phyloP scores from a whole-genome alignment of 2,113 vertebrate species.

The Ceyx melanurus region DNA sequence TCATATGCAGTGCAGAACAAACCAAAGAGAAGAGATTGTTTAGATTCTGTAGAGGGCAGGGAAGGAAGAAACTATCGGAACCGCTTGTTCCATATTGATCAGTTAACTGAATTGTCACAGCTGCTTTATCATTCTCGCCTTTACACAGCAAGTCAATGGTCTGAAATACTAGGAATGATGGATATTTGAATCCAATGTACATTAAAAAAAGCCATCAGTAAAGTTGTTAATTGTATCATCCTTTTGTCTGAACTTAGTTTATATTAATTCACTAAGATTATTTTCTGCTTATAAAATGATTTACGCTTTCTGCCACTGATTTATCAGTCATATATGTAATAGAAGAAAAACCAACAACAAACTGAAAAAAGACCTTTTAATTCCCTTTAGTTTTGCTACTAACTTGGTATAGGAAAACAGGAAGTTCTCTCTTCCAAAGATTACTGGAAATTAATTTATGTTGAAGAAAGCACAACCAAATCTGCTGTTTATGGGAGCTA shows the following conservation, averaged over 20 bases:
- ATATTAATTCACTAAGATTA: neutral
- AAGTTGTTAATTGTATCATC: constrained; percentile 37
- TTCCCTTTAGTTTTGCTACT: neutral
- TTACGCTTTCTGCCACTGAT: neutral
- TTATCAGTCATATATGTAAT: neutral
- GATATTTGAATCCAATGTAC: constrained; percentile 65
- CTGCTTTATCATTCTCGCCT: constrained; percentile 50
- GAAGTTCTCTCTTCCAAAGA: neutral
- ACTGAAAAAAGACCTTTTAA: neutral
- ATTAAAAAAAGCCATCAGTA: constrained; percentile 47
- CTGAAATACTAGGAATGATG: constrained; percentile 68
- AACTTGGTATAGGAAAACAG: neutral
- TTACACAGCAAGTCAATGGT: constrained; percentile 58
- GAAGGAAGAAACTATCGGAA: constrained; percentile 46
- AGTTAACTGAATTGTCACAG: constrained; percentile 34
- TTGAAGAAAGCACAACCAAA: neutral
- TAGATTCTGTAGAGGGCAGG: constrained; percentile 23
- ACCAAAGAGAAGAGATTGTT: constrained; percentile 38
- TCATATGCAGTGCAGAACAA: constrained; percentile 60
- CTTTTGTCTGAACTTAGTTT: constrained; percentile 32
- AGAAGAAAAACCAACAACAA: neutral
- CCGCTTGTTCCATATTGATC: constrained; percentile 30
- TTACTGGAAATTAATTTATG: neutral
- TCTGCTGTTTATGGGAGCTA: neutral
- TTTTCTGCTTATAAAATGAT: neutral